phyloP scores from a whole-genome alignment of 2,797 vertebrate genomes.

The Platalea minor region DNA sequence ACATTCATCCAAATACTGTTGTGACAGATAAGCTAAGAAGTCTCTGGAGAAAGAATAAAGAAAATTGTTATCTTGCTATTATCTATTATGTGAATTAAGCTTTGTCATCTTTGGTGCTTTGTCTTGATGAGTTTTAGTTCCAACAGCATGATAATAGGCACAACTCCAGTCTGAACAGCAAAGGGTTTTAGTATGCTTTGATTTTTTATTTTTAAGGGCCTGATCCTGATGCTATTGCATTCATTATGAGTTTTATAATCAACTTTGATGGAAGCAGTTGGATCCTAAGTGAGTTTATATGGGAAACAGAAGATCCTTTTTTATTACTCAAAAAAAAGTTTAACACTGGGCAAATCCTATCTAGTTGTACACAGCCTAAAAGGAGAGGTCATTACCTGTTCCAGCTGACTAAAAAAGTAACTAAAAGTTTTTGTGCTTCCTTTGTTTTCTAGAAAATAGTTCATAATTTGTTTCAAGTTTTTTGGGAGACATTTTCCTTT shows the following conservation, averaged over 20 bases:
- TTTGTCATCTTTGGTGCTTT: not conserved
- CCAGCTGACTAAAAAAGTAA: not conserved
- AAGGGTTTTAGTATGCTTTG: not conserved
- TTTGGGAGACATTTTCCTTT: not conserved
- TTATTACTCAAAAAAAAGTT: accelerated
- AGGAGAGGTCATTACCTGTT: not conserved
- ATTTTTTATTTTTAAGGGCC: not conserved
- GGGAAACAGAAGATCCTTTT: not conserved
- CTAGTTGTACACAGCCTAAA: accelerated
- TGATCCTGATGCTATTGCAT: not conserved
- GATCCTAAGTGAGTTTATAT: not conserved
- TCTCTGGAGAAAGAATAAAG: not conserved
- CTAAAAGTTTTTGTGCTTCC: not conserved
- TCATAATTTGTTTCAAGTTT: not conserved
- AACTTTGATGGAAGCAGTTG: not conserved
- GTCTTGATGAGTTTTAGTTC: not conserved
- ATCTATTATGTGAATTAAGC: not conserved
- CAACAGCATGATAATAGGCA: not conserved
- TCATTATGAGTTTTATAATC: not conserved
- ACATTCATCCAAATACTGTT: not conserved
- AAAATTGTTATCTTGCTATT: not conserved
- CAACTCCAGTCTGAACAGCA: not conserved
- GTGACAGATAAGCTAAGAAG: not conserved
- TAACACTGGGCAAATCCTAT: not conserved
- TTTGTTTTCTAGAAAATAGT: not conserved